phyloP scores from a whole-genome alignment of 2,113 vertebrate species.

The Sardina pilchardus region DNA sequence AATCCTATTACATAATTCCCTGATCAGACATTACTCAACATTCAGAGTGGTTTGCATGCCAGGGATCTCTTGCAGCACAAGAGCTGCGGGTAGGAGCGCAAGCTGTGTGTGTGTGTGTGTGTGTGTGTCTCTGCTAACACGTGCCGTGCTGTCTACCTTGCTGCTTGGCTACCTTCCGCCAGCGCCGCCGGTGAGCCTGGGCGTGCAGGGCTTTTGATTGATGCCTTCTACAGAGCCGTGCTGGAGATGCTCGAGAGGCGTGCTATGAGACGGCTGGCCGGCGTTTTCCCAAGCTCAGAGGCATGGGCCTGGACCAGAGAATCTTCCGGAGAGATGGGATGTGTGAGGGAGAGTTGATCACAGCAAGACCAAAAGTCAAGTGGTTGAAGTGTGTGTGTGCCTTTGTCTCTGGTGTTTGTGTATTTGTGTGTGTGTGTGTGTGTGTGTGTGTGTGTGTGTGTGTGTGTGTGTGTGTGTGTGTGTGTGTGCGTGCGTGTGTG shows the following conservation, averaged over 20 bases:
- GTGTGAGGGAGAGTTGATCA: too few relatives aligned
- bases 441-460: background rate
- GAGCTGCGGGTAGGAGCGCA: background rate
- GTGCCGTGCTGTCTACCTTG: background rate
- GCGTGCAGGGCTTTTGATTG: conserved; percentile 26
- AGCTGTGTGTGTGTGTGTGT: background rate
- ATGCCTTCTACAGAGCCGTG: conserved; percentile 41
- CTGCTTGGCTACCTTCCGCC: background rate
- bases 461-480: background rate
- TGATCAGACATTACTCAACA: background rate
- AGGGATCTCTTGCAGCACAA: background rate
- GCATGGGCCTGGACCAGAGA: too few relatives aligned
- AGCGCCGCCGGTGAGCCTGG: background rate
- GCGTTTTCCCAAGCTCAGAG: conserved; percentile 19
- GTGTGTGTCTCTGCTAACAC: background rate
- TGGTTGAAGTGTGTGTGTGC: background rate
- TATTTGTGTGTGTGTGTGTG: background rate
- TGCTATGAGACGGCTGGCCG: conserved; percentile 33
- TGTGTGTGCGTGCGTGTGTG: background rate
- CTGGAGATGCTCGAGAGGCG: background rate
- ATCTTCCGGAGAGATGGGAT: too few relatives aligned
- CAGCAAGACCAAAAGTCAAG: background rate
- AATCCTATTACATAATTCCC: conserved; percentile 53
- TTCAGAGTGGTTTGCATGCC: background rate
- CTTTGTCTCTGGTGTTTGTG: too few relatives aligned